Evolutionary conservation across 2,113 vertebrate species (phyloP).

Genomic region (Ophthalmotilapia sp.): DNA sequence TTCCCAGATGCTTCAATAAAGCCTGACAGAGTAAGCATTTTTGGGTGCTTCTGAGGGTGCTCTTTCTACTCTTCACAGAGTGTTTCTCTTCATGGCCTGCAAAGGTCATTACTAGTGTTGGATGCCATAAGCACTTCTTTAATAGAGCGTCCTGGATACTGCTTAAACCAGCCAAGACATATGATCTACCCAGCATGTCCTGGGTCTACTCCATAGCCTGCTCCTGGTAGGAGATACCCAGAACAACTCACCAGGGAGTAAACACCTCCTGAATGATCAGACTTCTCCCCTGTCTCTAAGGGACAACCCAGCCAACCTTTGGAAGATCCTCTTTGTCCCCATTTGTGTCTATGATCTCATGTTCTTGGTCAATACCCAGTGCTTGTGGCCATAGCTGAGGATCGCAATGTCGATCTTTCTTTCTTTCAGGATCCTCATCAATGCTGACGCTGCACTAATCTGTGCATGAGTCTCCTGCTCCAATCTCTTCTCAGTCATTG

Average conservation of each 20-base stretch:
- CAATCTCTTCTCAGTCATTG: not conserved
- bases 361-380: not conserved
- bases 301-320: not conserved
- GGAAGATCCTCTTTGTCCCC: not conserved
- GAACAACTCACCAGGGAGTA: not conserved
- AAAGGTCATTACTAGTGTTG: not conserved
- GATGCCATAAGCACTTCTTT: not conserved
- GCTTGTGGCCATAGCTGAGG: not conserved
- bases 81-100: not conserved
- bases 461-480: not conserved
- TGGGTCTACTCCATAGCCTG: not conserved
- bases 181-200: not conserved
- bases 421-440: not conserved
- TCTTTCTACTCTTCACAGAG: fast-evolving
- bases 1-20: not conserved
- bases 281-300: not conserved
- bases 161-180: not conserved
- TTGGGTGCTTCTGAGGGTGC: not conserved
- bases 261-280: not conserved
- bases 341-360: not conserved
- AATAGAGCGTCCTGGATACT: not conserved
- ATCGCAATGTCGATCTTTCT: not conserved
- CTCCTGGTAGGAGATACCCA: not conserved
- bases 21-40: not conserved
- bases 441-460: not conserved